phyloP scores from a whole-genome alignment of 2,113 vertebrate species.

The Clarias magur region DNA sequence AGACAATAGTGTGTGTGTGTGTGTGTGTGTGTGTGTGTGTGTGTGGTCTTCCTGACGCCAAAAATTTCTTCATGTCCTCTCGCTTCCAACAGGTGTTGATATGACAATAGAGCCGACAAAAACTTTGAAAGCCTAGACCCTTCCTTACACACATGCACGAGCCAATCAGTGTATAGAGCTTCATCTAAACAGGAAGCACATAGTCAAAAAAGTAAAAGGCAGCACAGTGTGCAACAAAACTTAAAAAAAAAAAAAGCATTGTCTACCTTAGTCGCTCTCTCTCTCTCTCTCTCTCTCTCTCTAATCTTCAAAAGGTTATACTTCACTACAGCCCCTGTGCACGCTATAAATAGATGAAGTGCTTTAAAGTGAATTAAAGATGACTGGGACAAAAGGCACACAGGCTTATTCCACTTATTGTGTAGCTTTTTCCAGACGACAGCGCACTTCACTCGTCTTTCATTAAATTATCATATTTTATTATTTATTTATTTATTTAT shows the following conservation, averaged over 20 bases:
- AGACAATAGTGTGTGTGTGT: no score
- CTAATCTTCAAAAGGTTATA: slow-evolving; percentile 34
- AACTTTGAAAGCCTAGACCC: background rate
- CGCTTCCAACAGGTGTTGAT: slow-evolving; percentile 4
- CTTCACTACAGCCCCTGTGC: slow-evolving; percentile 4
- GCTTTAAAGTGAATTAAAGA: slow-evolving; percentile 13
- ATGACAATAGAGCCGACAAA: slow-evolving; percentile 2
- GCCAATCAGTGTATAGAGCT: background rate
- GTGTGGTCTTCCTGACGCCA: background rate
- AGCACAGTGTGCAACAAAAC: background rate
- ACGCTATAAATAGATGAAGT: slow-evolving; percentile 42
- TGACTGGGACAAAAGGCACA: slow-evolving; percentile 20
- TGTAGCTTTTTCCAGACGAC: background rate
- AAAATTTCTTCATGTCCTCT: background rate
- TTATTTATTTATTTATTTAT: background rate
- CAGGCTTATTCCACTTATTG: background rate
- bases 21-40: background rate
- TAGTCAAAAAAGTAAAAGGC: background rate
- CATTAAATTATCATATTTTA: background rate
- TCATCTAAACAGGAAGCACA: slow-evolving; percentile 13
- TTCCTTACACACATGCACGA: background rate
- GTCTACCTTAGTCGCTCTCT: background rate
- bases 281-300: slow-evolving; percentile 1
- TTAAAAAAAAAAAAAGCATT: background rate
- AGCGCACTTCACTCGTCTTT: background rate